phyloP scores from a whole-genome alignment of 2,888 invertebrate genomes.

The Dicranocentrus wangi region DNA sequence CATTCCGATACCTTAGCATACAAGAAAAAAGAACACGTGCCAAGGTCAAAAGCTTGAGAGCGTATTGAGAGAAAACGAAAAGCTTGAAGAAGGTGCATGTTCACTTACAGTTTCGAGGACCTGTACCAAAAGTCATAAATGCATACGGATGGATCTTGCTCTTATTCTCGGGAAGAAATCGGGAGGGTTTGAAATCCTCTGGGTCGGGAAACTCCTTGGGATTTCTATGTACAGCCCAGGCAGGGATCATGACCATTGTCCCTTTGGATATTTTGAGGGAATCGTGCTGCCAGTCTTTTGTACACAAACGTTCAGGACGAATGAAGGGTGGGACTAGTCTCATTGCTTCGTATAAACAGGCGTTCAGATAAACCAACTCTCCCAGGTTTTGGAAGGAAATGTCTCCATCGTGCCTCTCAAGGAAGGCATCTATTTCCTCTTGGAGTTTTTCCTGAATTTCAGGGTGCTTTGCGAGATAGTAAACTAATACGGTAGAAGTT shows the following conservation, averaged over 20 bases:
- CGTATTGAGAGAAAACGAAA: too few species aligned
- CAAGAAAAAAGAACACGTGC: too few species aligned
- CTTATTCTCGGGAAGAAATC: constrained; percentile 63
- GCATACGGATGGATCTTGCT: constrained; percentile 50
- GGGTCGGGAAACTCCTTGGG: constrained; percentile 50
- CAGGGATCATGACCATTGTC: constrained; percentile 54
- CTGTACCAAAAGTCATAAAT: constrained; percentile 57
- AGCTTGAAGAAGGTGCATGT: too few species aligned
- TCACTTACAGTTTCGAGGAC: constrained; percentile 44
- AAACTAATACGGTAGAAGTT: constrained; percentile 53
- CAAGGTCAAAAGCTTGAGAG: too few species aligned
- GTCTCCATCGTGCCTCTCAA: constrained; percentile 53
- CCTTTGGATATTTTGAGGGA: constrained; percentile 58
- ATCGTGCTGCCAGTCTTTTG: constrained; percentile 63
- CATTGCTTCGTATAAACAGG: constrained; percentile 60
- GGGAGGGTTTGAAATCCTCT: constrained; percentile 51
- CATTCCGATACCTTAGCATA: constrained; percentile 44
- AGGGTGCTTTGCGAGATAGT: constrained; percentile 61
- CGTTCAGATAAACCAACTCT: constrained; percentile 52
- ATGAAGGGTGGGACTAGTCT: constrained; percentile 64
- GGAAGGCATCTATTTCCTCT: constrained; percentile 64
- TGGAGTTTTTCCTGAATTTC: constrained; percentile 65
- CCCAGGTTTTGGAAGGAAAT: constrained; percentile 55
- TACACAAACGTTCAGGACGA: constrained; percentile 64
- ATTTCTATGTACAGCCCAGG: constrained; percentile 59